phyloP scores from a whole-genome alignment of 2,888 invertebrate genomes.

The Caenorhabditis macrosperma region DNA sequence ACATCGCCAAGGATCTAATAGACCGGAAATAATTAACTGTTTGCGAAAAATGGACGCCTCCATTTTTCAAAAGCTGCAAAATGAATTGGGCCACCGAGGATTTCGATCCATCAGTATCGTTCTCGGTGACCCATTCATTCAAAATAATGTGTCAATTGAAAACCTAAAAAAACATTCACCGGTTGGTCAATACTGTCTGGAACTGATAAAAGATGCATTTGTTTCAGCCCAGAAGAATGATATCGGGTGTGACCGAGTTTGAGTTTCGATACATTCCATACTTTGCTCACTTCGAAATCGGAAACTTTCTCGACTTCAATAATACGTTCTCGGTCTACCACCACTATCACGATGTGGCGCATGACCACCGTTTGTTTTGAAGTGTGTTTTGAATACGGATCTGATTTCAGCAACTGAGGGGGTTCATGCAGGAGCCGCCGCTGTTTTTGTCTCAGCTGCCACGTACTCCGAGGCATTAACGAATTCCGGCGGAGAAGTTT shows the following conservation, averaged over 20 bases:
- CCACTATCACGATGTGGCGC: conserved; percentile 1
- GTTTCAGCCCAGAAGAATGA: conserved; percentile 26
- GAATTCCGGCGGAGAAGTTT: conserved; percentile 24
- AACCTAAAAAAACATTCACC: not conserved
- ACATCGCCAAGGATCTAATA: no score
- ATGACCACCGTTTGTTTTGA: not conserved
- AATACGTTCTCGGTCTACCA: conserved; percentile 6
- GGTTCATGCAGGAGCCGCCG: conserved; percentile 22
- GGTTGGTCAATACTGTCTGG: not conserved
- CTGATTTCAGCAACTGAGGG: not conserved
- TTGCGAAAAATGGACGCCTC: conserved; percentile 4
- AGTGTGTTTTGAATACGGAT: not conserved
- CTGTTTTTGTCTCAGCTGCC: conserved; percentile 21
- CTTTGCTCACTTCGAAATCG: conserved; percentile 7
- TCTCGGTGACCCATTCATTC: no score
- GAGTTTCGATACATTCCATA: conserved; percentile 8
- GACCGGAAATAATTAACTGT: conserved; percentile 25
- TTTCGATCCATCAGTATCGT: no score
- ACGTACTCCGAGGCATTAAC: conserved; percentile 27
- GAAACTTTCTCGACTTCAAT: conserved; percentile 16
- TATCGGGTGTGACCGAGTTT: conserved; percentile 18
- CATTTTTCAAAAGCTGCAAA: conserved; percentile 11
- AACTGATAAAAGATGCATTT: not conserved
- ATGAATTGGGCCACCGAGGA: conserved; percentile 14
- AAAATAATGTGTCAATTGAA: no score